phyloP scores from a whole-genome alignment of 2,888 invertebrate genomes.

The Glaucopsyche alexis region DNA sequence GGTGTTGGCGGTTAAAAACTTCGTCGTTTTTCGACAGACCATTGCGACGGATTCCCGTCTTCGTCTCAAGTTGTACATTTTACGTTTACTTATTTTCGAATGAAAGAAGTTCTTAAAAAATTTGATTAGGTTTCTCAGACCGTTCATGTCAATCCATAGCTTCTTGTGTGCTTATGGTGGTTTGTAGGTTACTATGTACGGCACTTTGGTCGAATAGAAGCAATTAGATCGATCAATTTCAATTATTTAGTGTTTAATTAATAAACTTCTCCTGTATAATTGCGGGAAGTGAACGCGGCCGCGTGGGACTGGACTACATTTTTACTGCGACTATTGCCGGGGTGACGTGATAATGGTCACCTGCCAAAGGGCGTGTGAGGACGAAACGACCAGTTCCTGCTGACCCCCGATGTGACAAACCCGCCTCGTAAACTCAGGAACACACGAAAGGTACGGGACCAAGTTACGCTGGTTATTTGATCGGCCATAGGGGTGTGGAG shows the following conservation, averaged over 20 bases:
- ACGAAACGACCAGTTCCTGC: conserved; percentile 47
- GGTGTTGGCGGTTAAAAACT: conserved; percentile 64
- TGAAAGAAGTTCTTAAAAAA: conserved; percentile 46
- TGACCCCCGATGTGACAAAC: conserved; percentile 34
- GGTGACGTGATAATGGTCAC: conserved; percentile 66
- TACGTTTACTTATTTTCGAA: conserved; percentile 43
- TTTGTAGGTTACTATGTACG: not conserved
- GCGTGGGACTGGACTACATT: conserved; percentile 58
- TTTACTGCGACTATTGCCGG: conserved; percentile 61
- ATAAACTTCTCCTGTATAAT: not conserved
- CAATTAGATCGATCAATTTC: not conserved
- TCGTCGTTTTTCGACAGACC: conserved; percentile 70
- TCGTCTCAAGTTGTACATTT: conserved; percentile 54
- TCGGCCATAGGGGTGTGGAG: conserved; percentile 63
- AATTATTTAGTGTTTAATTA: not conserved
- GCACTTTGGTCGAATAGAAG: not conserved
- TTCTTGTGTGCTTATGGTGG: not conserved
- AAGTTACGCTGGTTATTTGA: conserved; percentile 50
- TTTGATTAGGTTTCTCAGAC: conserved; percentile 43
- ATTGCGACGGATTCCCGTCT: conserved; percentile 68
- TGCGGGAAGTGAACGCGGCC: conserved; percentile 49
- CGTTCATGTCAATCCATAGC: conserved; percentile 43
- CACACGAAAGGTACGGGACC: not conserved
- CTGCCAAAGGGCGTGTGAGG: conserved; percentile 59
- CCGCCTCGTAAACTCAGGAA: conserved; percentile 2